Evolutionary conservation across 2,888 invertebrate genomes (phyloP).

Genomic region (Drosophila eohydei): DNA sequence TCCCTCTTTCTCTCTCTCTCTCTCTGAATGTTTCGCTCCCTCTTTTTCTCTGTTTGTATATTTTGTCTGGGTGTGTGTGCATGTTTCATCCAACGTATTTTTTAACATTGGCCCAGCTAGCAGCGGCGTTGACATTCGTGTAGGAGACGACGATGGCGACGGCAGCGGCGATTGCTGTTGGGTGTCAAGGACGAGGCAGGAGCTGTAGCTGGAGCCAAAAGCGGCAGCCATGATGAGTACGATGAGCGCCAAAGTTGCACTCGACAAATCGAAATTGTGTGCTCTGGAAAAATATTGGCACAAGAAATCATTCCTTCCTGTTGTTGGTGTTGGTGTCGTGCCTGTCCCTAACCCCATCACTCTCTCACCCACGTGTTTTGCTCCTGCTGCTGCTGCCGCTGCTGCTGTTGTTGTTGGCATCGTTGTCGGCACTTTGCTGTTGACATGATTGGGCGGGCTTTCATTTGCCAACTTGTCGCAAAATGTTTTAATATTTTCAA

Average conservation of each 20-base stretch:
- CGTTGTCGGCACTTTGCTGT: conserved; percentile 71
- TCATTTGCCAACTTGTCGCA: conserved; percentile 81
- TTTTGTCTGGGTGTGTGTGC: conserved; percentile 41
- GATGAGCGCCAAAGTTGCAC: conserved; percentile 82
- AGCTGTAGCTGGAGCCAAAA: conserved; percentile 59
- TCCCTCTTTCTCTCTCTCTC: conserved; percentile 17
- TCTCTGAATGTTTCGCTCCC: conserved; percentile 17
- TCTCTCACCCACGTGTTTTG: background rate
- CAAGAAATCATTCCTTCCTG: conserved; percentile 85
- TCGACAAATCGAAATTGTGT: conserved; percentile 85
- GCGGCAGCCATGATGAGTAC: conserved; percentile 78
- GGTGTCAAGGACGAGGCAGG: conserved; percentile 74
- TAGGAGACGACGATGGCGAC: conserved; percentile 61
- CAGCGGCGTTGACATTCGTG: conserved; percentile 72
- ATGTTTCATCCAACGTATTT: conserved; percentile 65
- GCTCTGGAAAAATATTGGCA: conserved; percentile 84
- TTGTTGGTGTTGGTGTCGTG: conserved; percentile 60
- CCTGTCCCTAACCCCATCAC: conserved; percentile 18
- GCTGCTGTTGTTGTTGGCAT: conserved; percentile 36
- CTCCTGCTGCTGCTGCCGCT: conserved; percentile 14
- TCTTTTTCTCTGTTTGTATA: conserved; percentile 26
- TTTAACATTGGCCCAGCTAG: conserved; percentile 58
- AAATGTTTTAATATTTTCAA: conserved; percentile 81
- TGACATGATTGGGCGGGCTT: conserved; percentile 78
- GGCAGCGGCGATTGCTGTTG: conserved; percentile 52